These are phyloP conservation scores for Pocillopora meandrina DNA, from an alignment of 92 coral and sea anemone genomes.

Conservation along the genomic window DNA sequence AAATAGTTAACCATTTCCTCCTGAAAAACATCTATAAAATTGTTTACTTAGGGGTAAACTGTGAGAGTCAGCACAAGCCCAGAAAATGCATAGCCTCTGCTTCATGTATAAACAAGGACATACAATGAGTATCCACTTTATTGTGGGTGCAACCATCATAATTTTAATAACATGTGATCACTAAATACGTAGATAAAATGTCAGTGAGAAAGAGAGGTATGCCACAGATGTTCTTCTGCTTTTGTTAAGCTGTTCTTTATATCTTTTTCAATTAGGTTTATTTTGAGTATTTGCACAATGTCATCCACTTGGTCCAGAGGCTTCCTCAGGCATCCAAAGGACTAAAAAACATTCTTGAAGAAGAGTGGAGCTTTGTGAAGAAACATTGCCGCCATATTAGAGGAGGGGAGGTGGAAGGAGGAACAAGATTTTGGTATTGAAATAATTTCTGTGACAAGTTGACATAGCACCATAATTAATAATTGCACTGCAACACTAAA, in stretches of 20 bases:
- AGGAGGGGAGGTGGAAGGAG: conserved; percentile 93
- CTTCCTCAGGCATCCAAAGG: conserved; percentile 94
- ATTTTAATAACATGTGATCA: no score
- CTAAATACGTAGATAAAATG: no score
- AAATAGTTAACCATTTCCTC: no score
- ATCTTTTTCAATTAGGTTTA: conserved; percentile 66
- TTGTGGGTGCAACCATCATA: no score
- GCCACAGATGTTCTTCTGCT: background rate
- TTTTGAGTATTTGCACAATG: conserved; percentile 93
- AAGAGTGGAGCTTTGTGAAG: conserved; percentile 92
- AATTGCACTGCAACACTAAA: no score
- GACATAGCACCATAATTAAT: background rate
- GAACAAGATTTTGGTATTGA: conserved; percentile 89
- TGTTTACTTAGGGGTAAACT: no score
- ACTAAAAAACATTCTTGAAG: conserved; percentile 86
- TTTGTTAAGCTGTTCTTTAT: background rate
- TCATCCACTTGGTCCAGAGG: conserved; percentile 89
- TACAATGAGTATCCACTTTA: no score
- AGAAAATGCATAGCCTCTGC: no score
- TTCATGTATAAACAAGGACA: no score
- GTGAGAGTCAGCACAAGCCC: no score
- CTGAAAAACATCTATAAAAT: no score
- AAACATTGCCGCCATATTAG: conserved; percentile 85
- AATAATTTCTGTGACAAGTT: background rate
- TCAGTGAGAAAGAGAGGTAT: no score